Base-by-base conservation (phyloP, 2,888 invertebrate genomes). In the Laspeyria flexula region DNA sequence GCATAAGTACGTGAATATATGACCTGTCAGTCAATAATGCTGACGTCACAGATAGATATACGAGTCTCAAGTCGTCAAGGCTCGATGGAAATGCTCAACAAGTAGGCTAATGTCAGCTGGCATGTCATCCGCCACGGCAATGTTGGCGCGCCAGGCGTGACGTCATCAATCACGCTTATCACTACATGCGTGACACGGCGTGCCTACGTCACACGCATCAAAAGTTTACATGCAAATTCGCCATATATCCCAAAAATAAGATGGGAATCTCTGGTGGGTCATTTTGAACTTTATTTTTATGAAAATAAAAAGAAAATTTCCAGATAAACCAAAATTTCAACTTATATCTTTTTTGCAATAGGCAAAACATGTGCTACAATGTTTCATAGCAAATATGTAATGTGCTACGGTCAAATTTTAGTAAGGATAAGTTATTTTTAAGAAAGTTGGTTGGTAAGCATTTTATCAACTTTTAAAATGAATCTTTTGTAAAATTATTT, bases 81-180 rank as follows among this genome's bases (percentile, higher is more conserved):
- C 43, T 40, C 52, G 48, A 51, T 63, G 52, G 58, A 39, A 65
- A 56, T 27, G 56, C 49, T 70, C 70, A 70, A 70, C 69, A 70
- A 70, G 83, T 83, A 72, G 72, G 75, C 61, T 82, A 81, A 83
- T 81, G 73, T 65, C 45, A 23, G 40, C 23, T 37, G 29, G 70
- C 53, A 61, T 59, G 60, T 54, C 56, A 46, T 48, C 46, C 46
- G 56, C 51, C 57, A 53, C 61, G 64, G n/a, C n/a, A 64, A 59
- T 55, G 64, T 53, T 52, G 60, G 25, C 55, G 53, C 47, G 47
- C 61, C 73, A 49, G 38, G 48, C 68, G 79, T 88, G 86, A 86
- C 84, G 86, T 81, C 88, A 86, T 90, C 86, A 89, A 90, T 90
- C 90, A 88, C 80, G 78, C 77, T 88, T 89, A 90, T 90, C 90